These are phyloP conservation scores for Amphiura filiformis DNA, from an alignment of 35 echinoderm and acorn worm species.

Conservation along the genomic window DNA sequence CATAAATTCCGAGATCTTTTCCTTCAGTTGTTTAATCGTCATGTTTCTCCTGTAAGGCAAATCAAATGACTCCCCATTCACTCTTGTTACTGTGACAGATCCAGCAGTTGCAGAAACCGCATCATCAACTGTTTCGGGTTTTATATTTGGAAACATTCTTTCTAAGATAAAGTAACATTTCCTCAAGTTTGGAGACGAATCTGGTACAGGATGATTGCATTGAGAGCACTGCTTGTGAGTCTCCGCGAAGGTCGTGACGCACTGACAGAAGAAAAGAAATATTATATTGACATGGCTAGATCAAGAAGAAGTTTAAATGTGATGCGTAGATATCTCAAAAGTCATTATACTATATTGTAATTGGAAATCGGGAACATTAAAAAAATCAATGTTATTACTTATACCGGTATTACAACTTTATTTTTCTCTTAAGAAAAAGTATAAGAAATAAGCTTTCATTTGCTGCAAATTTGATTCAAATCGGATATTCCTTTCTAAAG, in stretches of 20 bases:
- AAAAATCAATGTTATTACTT: no score
- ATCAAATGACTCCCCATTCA: constrained; percentile 24
- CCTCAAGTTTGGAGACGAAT: background rate
- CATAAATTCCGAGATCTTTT: background rate
- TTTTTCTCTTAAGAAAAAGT: no score
- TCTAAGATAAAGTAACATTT: constrained; percentile 2
- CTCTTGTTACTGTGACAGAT: background rate
- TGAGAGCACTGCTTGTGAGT: constrained; percentile 3
- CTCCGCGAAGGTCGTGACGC: background rate
- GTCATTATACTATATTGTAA: no score
- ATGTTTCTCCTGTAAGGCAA: background rate
- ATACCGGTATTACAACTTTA: no score
- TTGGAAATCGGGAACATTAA: no score
- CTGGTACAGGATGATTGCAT: background rate
- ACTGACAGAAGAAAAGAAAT: background rate
- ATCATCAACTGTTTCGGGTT: background rate
- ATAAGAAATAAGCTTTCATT: no score
- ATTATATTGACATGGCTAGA: no score
- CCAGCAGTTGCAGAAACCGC: background rate
- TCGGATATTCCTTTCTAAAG: no score
- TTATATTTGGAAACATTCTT: background rate
- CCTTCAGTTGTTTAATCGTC: background rate
- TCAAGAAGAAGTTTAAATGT: no score
- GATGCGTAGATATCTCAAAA: no score
- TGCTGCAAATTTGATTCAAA: no score